Percentiles rank a stretch among this genome's conserved stretches.
These are phyloP conservation scores for Agelas oroides DNA, from an alignment of 37 sponge, comb jelly and placozoan genomes.

Conservation along the genomic window DNA sequence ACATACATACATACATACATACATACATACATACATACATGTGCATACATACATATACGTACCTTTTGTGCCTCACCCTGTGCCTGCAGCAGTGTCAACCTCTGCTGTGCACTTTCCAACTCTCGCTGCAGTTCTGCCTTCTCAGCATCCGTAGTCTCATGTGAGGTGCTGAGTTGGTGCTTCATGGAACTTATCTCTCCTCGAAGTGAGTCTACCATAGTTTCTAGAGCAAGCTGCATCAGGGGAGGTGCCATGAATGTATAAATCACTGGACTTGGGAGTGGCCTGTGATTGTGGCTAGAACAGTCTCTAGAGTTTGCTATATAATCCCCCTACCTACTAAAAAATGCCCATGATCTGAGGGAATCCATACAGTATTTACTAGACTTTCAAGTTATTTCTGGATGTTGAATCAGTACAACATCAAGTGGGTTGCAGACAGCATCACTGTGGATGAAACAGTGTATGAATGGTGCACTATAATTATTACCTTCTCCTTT, in stretches of 20 bases:
- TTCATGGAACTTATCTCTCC: neutral
- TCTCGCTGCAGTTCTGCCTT: neutral
- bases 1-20: neutral
- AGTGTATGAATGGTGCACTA: too few species aligned
- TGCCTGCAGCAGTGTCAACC: conserved; percentile 5
- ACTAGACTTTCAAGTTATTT: too few species aligned
- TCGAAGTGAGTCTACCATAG: neutral
- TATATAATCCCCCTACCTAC: too few species aligned
- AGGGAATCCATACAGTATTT: too few species aligned
- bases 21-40: conserved; percentile 16
- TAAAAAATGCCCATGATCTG: too few species aligned
- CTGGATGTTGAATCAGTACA: too few species aligned
- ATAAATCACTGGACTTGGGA: too few species aligned
- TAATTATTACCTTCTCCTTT: neutral
- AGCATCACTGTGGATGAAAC: too few species aligned
- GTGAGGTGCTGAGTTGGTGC: conserved; percentile 5
- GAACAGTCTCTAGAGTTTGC: too few species aligned
- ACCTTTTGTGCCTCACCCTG: neutral
- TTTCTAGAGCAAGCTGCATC: neutral
- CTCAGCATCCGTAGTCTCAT: neutral
- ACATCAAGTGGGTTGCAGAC: too few species aligned
- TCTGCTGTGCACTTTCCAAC: conserved; percentile 4
- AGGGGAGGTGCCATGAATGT: neutral
- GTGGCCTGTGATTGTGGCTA: too few species aligned
- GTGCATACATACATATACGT: conserved; percentile 9